Base-by-base conservation (phyloP, 2,797 vertebrate genomes). In the Poeciliopsis gracilis region DNA sequence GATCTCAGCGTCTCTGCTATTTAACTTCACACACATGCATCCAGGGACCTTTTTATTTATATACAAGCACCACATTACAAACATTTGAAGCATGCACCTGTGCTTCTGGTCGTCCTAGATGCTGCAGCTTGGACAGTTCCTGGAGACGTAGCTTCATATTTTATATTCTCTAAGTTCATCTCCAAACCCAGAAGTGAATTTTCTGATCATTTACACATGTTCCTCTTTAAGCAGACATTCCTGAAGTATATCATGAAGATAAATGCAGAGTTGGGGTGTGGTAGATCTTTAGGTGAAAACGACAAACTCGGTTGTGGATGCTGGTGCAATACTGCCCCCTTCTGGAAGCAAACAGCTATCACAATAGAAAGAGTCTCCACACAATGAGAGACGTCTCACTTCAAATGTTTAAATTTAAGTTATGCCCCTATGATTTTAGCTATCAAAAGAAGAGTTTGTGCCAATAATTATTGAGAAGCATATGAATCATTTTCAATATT, bases 321-420 rank as follows among this genome's bases (percentile, higher is more conserved):
- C 7, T 83, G 72, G 82, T 76, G 1, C 63, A 15, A 88, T 89
- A 83, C 83, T 81, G 78, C 91, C 88, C 89, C 86, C 93, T 91
- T 33, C 76, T 94, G 93, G 93, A 80, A 7, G 59, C 5, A 73
- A 51, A 36, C 33, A 4, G 83, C 72, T 73, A 91, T 84, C 90
- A 80, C 93, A 91, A 47, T 2, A 61, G 12, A 67, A 30, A 25
- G 8, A 2, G 36, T 59, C 30, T 28, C 41, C 38, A 23, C 6
- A 41, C 25, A 46, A 8, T 66, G 49, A 10, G 9, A 38, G 10
- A 20, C 23, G 23, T 12, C 12, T 41, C 23, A 11, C 20, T 23
- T 66, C 36, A 23, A 23, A 23, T 25, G 36, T 38, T 33, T 41
- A 67, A 23, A 10, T 20, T 38, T 41, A 23, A 23, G 16, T 33